Base-by-base conservation (phyloP, 2,113 vertebrate species). In the Capra hircus region DNA sequence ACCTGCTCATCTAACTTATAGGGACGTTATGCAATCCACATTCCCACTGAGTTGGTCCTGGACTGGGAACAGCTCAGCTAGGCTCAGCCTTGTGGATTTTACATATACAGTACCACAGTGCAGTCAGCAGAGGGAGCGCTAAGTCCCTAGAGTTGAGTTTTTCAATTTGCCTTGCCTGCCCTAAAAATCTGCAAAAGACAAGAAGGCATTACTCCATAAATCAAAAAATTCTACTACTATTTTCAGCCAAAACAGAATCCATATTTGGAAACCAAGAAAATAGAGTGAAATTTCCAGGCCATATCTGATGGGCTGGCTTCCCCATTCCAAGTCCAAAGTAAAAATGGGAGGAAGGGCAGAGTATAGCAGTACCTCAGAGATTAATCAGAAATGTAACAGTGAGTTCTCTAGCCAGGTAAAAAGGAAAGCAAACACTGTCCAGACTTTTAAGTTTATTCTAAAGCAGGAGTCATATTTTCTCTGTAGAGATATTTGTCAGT, bases 181-280 rank as follows among this genome's bases (percentile, higher is more conserved):
- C 80, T 91, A 52, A 95, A 88, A 87, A 57, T 71, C 83, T 71
- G 25, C 2, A 6, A 86, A 67, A 93, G 62, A 81, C 71, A 0
- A 60, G 81, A 97, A 92, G 40, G 55, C 80, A 92, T 90, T 93
- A 67, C 21, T 87, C 82, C 55, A 67, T 84, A 96, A 91, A 94
- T 96, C 86, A 97, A 95, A 97, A 95, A 95, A 55, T 40, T 27
- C 91, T 30, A 45, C 55, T 36, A 27, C 93, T 97, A 94, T 97
- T 96, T 96, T 33, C 86, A 97, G 91, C 45, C 40, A n/a, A 83
- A 96, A 88, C 23, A 36, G 91, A 87, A 96, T 50, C 36, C n/a
- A 2, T 59, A 91, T 71, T 86, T 97, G 91, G 88, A 96, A 96
- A 59, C 60, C 25, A 74, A 78, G 78, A 80, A 85, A 71, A 17